phyloP scores from a whole-genome alignment of 2,113 vertebrate species.

The Chionodraco myersi region DNA sequence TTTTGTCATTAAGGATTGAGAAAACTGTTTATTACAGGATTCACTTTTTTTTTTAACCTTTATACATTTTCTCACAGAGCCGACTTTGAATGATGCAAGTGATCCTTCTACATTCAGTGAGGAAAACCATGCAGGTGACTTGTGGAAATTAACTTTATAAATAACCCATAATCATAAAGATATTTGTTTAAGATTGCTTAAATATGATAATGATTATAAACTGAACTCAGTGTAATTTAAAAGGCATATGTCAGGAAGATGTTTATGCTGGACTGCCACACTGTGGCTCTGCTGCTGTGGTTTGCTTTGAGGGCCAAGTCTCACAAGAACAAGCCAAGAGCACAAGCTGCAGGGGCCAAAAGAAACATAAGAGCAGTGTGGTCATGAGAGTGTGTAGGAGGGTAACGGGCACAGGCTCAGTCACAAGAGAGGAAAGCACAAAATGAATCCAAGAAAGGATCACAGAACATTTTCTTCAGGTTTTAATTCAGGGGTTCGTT shows the following conservation, averaged over 20 bases:
- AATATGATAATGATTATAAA: neutral
- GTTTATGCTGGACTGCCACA: conserved; percentile 4
- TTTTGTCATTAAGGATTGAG: conserved; percentile 9
- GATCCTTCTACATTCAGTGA: conserved; percentile 16
- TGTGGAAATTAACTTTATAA: neutral
- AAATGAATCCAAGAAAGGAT: conserved; percentile 36
- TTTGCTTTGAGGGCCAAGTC: conserved; percentile 23
- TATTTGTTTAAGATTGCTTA: neutral
- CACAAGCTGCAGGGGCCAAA: conserved; percentile 41
- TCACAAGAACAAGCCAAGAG: conserved; percentile 46
- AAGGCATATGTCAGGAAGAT: neutral
- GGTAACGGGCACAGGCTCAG: conserved; percentile 31
- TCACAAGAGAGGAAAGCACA: conserved; percentile 37
- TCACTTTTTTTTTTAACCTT: neutral
- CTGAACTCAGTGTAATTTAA: neutral
- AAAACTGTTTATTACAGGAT: neutral
- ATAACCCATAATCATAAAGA: neutral
- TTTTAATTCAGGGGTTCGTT: conserved; percentile 15
- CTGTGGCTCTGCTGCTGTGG: conserved; percentile 16
- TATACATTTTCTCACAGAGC: conserved; percentile 44
- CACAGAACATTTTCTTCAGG: conserved; percentile 29
- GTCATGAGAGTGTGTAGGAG: conserved; percentile 52
- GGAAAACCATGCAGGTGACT: conserved; percentile 58
- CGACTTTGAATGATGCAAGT: conserved; percentile 14
- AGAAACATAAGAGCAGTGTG: conserved; percentile 59